Conservation (phyloP, 2,113 vertebrate genomes). For the Psilopsiagon aurifrons region DNA sequence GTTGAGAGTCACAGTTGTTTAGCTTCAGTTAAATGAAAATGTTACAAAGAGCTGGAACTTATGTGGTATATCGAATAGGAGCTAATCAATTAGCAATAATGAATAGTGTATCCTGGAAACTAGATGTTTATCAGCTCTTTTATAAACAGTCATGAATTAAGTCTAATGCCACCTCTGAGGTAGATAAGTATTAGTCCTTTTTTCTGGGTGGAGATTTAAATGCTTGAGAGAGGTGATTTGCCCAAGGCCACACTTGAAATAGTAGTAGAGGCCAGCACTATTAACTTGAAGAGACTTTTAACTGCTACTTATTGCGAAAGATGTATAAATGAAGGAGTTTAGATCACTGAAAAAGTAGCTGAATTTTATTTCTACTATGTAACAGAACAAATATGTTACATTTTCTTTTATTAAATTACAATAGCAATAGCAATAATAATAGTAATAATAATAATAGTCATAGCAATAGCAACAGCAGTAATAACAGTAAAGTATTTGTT, state of each 20-base stretch:
- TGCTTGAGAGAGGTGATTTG: not conserved
- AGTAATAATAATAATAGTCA: not conserved
- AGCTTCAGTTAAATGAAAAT: slow-evolving; percentile 48
- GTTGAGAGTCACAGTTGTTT: slow-evolving; percentile 22
- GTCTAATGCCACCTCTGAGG: not conserved
- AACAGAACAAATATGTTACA: not conserved
- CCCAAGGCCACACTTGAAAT: slow-evolving; percentile 16
- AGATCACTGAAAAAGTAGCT: not conserved
- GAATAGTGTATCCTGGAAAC: not conserved
- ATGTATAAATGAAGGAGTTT: not conserved
- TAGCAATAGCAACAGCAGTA: not conserved
- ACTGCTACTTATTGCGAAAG: not conserved
- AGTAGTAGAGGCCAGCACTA: not conserved
- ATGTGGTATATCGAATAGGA: not conserved
- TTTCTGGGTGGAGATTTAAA: slow-evolving; percentile 3
- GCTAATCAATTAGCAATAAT: slow-evolving; percentile 36
- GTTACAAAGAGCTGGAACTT: slow-evolving; percentile 34
- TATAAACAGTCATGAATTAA: slow-evolving; percentile 25
- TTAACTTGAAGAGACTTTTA: not conserved
- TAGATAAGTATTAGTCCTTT: not conserved
- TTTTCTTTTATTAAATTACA: not conserved
- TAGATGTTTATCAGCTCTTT: slow-evolving; percentile 25
- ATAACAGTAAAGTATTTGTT: not conserved
- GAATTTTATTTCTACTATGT: not conserved
- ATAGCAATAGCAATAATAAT: not conserved